Conservation (phyloP, 2,113 vertebrate genomes). For the Channa maculata region DNA sequence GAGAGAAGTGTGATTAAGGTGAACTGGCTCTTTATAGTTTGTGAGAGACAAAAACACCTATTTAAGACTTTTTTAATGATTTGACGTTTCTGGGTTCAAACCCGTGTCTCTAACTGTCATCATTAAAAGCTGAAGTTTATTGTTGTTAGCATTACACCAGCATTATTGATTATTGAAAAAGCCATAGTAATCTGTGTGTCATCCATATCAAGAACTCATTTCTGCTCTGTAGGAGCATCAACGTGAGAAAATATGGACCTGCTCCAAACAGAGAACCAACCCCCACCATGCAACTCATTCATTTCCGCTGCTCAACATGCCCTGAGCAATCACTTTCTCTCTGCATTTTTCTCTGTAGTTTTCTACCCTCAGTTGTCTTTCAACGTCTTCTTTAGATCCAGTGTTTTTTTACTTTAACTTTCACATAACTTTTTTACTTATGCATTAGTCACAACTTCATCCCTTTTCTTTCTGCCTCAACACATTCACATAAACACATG, state of each 20-base stretch:
- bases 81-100: too few species aligned
- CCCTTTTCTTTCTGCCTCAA: neutral
- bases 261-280: constrained; percentile 26
- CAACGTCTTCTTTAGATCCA: constrained; percentile 3
- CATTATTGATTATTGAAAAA: neutral
- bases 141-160: neutral
- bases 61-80: neutral
- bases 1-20: too few species aligned
- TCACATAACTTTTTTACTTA: neutral
- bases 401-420: neutral
- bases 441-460: too few species aligned
- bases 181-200: constrained; percentile 6
- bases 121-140: neutral
- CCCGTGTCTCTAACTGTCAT: too few species aligned
- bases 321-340: neutral
- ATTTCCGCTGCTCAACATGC: constrained; percentile 42
- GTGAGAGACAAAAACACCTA: neutral
- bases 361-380: neutral
- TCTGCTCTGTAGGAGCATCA: constrained; percentile 11
- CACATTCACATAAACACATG: constrained; percentile 33
- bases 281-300: constrained; percentile 15
- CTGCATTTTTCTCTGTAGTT: neutral
- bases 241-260: constrained; percentile 48
- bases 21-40: too few species aligned
- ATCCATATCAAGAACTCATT: constrained; percentile 3